Evolutionary conservation across 92 coral and sea anemone genomes (phyloP), one percentile per base, ranked within the genome.

Genomic region (Heliopora coerulea): DNA sequence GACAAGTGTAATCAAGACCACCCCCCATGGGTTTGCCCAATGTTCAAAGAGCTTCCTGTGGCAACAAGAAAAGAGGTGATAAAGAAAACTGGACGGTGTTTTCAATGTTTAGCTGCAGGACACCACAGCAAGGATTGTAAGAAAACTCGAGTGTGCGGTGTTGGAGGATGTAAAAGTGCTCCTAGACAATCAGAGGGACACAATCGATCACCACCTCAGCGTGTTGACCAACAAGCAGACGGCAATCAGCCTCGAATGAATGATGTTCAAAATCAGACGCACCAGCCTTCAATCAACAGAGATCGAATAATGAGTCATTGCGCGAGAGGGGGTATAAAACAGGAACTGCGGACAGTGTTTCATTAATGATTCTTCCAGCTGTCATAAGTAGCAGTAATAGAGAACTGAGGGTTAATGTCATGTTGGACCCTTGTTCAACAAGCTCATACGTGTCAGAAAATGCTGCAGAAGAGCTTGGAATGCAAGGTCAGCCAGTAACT

Each of bases 341-440:
- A 13, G 21, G 34, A 19, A 49, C 17, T 15, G 68, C 72, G 0
- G 39, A n/a, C 17, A 52, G 11, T 37, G 42, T 37, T 37, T 37
- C 42, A 37, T 37, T 37, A 37, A 37, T 37, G 42, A 11, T 37
- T 25, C 79, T 59, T 15, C 73, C 83, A 56, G 83, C 73, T 25
- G 28, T 41, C 27, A 77, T 83, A 23, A 46, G 56, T 9, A 77
- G 59, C 54, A 74, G 54, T 8, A 68, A 69, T 4, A 54, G 57
- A 49, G 60, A 62, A 62, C 64, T 83, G 79, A 69, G 27, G 39
- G 83, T 78, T 3, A 83, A 77, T 66, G 87, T 69, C 49, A 78
- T 78, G 87, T 41, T 83, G 59, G 87, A 83, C 72, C 87, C 79
- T 18, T 83, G 87, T 65, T 83, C 86, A 32, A 82, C 78, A 7